phyloP scores from a whole-genome alignment of 1,140 invertebrate species.

The Monochamus saltuarius region DNA sequence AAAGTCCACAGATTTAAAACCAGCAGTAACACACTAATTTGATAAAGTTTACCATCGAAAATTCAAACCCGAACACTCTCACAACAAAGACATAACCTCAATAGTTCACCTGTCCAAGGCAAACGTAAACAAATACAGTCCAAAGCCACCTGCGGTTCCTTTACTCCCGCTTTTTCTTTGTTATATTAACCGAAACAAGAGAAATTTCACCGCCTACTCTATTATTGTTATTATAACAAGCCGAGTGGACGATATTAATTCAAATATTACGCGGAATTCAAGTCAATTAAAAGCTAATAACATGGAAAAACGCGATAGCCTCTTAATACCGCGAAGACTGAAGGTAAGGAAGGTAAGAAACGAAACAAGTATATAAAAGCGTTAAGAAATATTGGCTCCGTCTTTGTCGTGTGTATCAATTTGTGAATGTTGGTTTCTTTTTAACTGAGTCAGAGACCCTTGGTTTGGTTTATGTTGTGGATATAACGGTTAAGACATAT shows the following conservation, averaged over 20 bases:
- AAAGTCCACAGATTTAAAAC: neutral
- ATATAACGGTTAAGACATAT: too few relatives aligned
- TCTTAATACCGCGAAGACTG: constrained; percentile 8
- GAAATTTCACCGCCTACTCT: neutral
- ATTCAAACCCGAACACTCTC: constrained; percentile 1
- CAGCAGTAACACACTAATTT: too few relatives aligned
- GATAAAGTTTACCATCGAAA: too few relatives aligned
- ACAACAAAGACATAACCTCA: constrained; percentile 33
- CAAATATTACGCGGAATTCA: too few relatives aligned
- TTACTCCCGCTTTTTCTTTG: neutral
- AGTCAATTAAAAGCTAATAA: constrained; percentile 6
- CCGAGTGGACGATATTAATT: too few relatives aligned
- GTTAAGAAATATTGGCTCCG: neutral
- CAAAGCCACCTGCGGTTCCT: neutral
- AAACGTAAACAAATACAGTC: constrained; percentile 28
- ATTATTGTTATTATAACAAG: too few relatives aligned
- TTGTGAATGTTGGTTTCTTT: constrained; percentile 11
- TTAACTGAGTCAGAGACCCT: constrained; percentile 10
- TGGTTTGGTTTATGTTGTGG: too few relatives aligned
- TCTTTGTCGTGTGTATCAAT: constrained; percentile 10
- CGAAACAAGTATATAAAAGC: constrained; percentile 17
- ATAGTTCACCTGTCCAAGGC: constrained; percentile 27
- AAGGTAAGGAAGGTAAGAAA: neutral
- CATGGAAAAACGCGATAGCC: constrained; percentile 9
- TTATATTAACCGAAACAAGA: neutral